Percentiles rank a stretch among this genome's conserved stretches.
phyloP scores from a whole-genome alignment of 2,797 vertebrate species.

The Apogon talboti region DNA sequence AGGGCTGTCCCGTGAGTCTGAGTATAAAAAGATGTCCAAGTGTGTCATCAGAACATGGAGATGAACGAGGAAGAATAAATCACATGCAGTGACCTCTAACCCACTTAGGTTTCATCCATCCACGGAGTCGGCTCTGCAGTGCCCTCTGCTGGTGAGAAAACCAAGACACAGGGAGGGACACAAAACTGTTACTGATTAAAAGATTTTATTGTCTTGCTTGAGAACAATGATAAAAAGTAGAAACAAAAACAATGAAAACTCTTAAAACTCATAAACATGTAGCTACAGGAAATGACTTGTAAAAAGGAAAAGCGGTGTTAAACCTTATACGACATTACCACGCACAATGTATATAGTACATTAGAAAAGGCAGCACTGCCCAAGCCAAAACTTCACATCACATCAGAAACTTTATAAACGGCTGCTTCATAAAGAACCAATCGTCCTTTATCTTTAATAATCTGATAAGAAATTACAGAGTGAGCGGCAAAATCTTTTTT shows the following conservation, averaged over 20 bases:
- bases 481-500: too few relatives aligned
- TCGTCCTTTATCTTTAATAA: too few relatives aligned
- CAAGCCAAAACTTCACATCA: neutral
- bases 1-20: neutral
- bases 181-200: conserved; percentile 2
- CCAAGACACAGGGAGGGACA: conserved; percentile 4
- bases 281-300: conserved; percentile 10
- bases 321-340: conserved; percentile 27
- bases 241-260: neutral
- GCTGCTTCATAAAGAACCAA: too few relatives aligned
- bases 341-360: conserved; percentile 50
- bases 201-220: neutral
- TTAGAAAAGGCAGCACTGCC: conserved; percentile 7
- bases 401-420: too few relatives aligned
- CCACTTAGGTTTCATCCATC: conserved; percentile 5
- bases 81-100: conserved; percentile 43
- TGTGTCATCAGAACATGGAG: conserved; percentile 3
- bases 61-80: conserved; percentile 32
- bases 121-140: conserved; percentile 25
- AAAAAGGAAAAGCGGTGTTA: conserved; percentile 1
- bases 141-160: conserved; percentile 55
- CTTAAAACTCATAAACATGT: neutral
- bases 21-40: conserved; percentile 13
- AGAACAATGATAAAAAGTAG: neutral
- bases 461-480: too few relatives aligned